Evolutionary conservation across 2,113 vertebrate genomes (phyloP).

Genomic region (Fulica atra): DNA sequence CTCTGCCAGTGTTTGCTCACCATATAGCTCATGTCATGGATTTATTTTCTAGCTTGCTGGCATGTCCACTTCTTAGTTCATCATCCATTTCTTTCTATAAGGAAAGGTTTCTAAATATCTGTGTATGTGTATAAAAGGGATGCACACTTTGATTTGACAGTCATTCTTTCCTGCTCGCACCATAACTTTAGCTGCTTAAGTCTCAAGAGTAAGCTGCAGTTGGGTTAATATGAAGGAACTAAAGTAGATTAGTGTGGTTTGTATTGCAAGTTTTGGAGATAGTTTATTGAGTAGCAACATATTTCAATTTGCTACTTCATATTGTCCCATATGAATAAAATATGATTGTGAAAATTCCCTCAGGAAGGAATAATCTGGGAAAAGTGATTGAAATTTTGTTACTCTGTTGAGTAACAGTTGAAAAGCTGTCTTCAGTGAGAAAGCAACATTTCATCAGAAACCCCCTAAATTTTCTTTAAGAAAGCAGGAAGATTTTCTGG

Average conservation of each 20-base stretch:
- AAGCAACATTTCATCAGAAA: not conserved
- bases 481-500: not conserved
- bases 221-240: not conserved
- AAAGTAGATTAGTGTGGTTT: not conserved
- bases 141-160: not conserved
- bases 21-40: not conserved
- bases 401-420: not conserved
- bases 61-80: not conserved
- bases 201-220: not conserved
- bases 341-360: not conserved
- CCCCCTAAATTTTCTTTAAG: not conserved
- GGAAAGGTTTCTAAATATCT: not conserved
- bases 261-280: not conserved
- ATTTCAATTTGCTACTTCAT: not conserved
- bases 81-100: not conserved
- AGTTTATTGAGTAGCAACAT: not conserved
- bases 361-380: not conserved
- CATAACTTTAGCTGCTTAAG: not conserved
- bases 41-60: not conserved
- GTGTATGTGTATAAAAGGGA: not conserved
- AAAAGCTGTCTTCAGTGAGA: not conserved
- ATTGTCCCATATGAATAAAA: not conserved
- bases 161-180: not conserved
- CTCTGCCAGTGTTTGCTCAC: not conserved
- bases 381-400: not conserved